Percentiles rank a stretch among this genome's conserved stretches.
phyloP scores from a whole-genome alignment of 2,888 invertebrate species.

The Drosophila flavopinicola region DNA sequence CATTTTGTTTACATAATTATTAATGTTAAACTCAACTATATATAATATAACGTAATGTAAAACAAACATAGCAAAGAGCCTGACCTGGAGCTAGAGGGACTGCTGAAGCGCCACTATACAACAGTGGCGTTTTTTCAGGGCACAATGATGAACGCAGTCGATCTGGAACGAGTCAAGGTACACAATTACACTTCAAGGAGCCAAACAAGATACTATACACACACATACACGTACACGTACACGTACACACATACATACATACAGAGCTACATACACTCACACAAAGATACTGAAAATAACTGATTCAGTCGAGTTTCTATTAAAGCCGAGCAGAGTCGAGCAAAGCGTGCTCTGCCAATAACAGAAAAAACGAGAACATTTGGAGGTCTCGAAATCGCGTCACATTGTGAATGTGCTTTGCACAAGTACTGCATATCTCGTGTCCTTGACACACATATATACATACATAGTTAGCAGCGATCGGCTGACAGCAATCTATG shows the following conservation, averaged over 20 bases:
- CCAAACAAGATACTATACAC: slow-evolving; percentile 15
- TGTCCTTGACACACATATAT: slow-evolving; percentile 6
- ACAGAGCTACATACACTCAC: slow-evolving; percentile 41
- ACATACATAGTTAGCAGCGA: slow-evolving; percentile 20
- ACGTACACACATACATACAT: slow-evolving; percentile 25
- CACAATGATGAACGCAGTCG: slow-evolving; percentile 99
- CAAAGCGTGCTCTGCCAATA: background rate
- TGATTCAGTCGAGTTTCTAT: slow-evolving; percentile 25
- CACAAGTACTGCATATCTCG: slow-evolving; percentile 15
- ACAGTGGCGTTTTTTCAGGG: slow-evolving; percentile 99
- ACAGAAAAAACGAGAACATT: background rate
- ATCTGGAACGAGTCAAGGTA: slow-evolving; percentile 99
- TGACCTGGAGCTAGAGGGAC: slow-evolving; percentile 99
- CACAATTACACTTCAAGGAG: slow-evolving; percentile 78
- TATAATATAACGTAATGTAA: slow-evolving; percentile 56
- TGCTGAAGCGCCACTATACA: slow-evolving; percentile 99
- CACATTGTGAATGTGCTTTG: slow-evolving; percentile 30
- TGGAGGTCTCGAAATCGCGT: slow-evolving; percentile 12
- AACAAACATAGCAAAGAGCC: slow-evolving; percentile 96
- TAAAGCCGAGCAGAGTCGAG: slow-evolving; percentile 5
- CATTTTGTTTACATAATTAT: slow-evolving; percentile 31
- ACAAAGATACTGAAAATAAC: slow-evolving; percentile 43
- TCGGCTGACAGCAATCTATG: slow-evolving; percentile 24
- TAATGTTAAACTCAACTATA: slow-evolving; percentile 35
- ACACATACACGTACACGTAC: slow-evolving; percentile 16